phyloP scores from a whole-genome alignment of 2,888 invertebrate species.

The Himalopsyche tibetana region DNA sequence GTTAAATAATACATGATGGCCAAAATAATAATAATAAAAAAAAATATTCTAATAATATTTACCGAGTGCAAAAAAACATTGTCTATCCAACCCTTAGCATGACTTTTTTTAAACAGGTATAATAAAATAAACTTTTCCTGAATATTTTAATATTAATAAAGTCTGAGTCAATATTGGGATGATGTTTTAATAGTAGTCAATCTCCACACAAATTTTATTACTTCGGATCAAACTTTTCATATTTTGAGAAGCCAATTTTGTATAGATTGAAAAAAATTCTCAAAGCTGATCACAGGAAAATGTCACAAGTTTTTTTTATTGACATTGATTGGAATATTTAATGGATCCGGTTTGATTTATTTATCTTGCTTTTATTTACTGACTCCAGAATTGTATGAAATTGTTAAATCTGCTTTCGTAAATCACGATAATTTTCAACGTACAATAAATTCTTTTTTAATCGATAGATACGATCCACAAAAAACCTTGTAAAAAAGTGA shows the following conservation, averaged over 20 bases:
- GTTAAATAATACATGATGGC: too few species aligned
- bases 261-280: background rate
- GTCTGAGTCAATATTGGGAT: background rate
- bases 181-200: background rate
- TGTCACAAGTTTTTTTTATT: conserved; percentile 14
- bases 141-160: background rate
- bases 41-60: too few species aligned
- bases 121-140: background rate
- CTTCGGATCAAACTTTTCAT: conserved; percentile 5
- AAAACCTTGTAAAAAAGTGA: too few species aligned
- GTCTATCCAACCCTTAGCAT: background rate
- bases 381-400: too few species aligned
- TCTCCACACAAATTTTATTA: background rate
- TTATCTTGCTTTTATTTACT: too few species aligned
- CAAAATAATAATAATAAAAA: too few species aligned
- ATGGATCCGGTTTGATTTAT: too few species aligned
- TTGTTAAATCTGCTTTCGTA: too few species aligned
- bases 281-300: background rate
- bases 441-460: too few species aligned
- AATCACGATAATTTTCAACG: too few species aligned
- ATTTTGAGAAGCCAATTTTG: background rate
- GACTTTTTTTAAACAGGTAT: background rate
- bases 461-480: too few species aligned
- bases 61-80: too few species aligned
- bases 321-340: background rate